These are phyloP conservation scores for Corella eumyota DNA, from an alignment of 23 tunicate genomes.

Conservation along the genomic window DNA sequence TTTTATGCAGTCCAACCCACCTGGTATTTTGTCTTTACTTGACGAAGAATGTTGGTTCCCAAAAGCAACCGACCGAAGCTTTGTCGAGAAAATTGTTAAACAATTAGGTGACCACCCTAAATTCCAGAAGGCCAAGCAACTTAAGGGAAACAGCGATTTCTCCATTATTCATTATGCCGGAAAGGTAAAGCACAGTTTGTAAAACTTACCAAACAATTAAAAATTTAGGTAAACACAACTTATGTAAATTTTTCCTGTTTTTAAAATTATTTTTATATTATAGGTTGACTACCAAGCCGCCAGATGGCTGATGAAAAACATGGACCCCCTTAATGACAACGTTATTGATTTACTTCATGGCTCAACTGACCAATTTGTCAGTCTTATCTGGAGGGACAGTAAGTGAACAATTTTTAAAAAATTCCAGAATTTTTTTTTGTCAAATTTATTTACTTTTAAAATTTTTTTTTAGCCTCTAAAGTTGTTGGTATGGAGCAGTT, in stretches of 20 bases:
- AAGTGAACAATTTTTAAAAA: too few species aligned
- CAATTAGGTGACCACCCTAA: constrained; percentile 79
- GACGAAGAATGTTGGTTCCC: constrained; percentile 99
- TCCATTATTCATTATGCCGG: constrained; percentile 98
- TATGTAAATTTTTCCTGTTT: too few species aligned
- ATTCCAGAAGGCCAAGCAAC: constrained; percentile 74
- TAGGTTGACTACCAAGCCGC: constrained; percentile 92
- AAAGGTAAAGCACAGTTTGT: constrained; percentile 46
- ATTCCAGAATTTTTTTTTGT: too few species aligned
- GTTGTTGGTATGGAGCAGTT: constrained; percentile 90
- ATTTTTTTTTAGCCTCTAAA: constrained; percentile 40
- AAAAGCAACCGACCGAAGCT: constrained; percentile 96
- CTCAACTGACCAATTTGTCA: constrained; percentile 77
- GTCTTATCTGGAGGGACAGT: constrained; percentile 90
- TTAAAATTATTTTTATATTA: neutral
- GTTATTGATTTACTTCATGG: constrained; percentile 83
- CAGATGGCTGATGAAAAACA: constrained; percentile 98
- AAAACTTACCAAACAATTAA: too few species aligned
- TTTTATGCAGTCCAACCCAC: constrained; percentile 86
- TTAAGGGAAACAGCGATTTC: constrained; percentile 87
- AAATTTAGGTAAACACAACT: too few species aligned
- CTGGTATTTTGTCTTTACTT: constrained; percentile 90
- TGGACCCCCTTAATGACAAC: constrained; percentile 99
- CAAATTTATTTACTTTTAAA: too few species aligned
- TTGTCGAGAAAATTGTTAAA: constrained; percentile 92